phyloP scores from a whole-genome alignment of 2,113 vertebrate species.

The Fregetta grallaria region DNA sequence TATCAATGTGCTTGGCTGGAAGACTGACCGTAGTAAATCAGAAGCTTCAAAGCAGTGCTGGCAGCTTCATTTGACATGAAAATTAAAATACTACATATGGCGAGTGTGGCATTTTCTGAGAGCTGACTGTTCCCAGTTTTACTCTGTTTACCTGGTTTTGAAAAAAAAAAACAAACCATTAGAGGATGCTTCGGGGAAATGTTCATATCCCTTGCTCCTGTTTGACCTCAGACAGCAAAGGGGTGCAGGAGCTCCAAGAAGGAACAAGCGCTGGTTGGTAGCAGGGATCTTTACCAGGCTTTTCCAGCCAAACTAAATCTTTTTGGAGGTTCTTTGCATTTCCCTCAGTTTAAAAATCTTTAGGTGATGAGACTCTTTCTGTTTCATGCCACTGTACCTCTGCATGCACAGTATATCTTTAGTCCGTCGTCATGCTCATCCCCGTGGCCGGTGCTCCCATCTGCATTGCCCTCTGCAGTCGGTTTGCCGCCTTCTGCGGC shows the following conservation, averaged over 20 bases:
- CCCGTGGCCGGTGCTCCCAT: rapidly evolving
- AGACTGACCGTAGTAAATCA: background rate
- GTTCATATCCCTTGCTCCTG: background rate
- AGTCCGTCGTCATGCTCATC: rapidly evolving
- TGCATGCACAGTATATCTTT: background rate
- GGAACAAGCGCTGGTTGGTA: background rate
- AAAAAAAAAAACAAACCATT: background rate
- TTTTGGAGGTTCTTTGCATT: background rate
- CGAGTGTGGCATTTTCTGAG: background rate
- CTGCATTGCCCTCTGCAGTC: background rate
- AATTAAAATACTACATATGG: background rate
- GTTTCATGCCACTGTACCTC: background rate
- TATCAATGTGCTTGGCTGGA: background rate
- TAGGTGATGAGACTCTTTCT: background rate
- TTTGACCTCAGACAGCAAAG: background rate
- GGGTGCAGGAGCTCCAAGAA: background rate
- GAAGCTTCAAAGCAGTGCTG: background rate
- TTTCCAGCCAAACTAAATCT: background rate
- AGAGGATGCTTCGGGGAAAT: background rate
- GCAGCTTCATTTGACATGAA: background rate
- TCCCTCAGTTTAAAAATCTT: background rate
- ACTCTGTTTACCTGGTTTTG: background rate
- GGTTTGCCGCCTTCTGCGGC: rapidly evolving
- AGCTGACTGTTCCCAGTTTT: background rate
- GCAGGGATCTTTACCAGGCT: background rate